Base-by-base conservation (phyloP, 2,113 vertebrate genomes). In the Malurus melanocephalus region DNA sequence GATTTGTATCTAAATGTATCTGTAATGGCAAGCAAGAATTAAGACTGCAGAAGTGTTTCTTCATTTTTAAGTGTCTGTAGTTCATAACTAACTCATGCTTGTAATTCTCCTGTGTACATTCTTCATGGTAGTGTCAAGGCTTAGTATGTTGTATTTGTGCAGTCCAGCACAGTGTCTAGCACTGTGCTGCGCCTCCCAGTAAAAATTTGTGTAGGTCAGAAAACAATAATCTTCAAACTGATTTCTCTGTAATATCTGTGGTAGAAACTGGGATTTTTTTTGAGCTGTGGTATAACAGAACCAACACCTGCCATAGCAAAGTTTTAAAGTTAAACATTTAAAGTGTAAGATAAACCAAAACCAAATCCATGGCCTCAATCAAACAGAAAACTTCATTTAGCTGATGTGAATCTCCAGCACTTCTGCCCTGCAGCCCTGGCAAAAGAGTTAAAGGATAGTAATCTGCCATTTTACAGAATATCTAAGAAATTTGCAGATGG, bases 101-200 rank as follows among this genome's bases (percentile, higher is more conserved):
- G 28, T 59, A 46, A 30, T 59, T 10, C 27, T 68, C 26, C 30
- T 74, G 60, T 80, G 27, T 45, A 43, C 6, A 5, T 68, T 60
- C 33, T 23, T 53, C 38, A 18, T 20, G 28, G 28, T 28, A 28
- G 61, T 64, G 57, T 57, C 49, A n/a, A 67, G 13, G 18, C 16
- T 42, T 46, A 27, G 23, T 40, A 18, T 3, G 2, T 40, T 3
- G 2, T 40, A 28, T n/a, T 46, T 78, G 21, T 2, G 3, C 40
- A 77, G 52, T 51, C 26, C 20, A 85, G 66, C 40, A 78, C 7
- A 13, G 28, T 17, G 45, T 32, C n/a, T 53, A 53, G 46, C n/a
- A 16, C 42, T 45, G 26, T 48, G 45, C 28, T 61, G 24, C 0
- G 0, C 27, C 48, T 69, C 78, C 52, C 51, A n/a, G 51, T n/a